Conservation (phyloP, 2,888 invertebrate species). For the Chrysomela aeneicollis region DNA sequence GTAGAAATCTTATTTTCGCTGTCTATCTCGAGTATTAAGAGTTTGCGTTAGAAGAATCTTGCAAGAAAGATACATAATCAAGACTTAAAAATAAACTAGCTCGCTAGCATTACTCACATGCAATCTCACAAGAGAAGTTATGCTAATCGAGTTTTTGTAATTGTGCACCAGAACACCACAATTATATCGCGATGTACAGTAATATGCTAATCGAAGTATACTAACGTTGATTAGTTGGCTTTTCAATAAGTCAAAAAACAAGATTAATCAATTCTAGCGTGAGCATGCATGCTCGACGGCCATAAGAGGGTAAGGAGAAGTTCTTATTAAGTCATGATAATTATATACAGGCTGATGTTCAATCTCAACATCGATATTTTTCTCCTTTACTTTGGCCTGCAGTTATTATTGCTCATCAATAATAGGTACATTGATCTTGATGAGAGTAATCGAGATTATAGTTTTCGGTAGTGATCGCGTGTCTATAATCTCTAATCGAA, state of each 20-base stretch:
- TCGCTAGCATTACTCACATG: too few relatives aligned
- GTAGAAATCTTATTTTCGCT: too few relatives aligned
- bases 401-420: background rate
- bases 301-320: background rate
- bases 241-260: slow-evolving; percentile 5
- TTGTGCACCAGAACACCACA: background rate
- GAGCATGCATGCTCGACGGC: background rate
- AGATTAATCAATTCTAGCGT: slow-evolving; percentile 1
- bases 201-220: background rate
- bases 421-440: background rate
- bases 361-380: background rate
- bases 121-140: background rate
- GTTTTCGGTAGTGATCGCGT: background rate
- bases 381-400: background rate
- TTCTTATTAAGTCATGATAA: slow-evolving; percentile 5
- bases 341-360: background rate
- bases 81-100: too few relatives aligned
- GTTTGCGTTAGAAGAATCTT: too few relatives aligned
- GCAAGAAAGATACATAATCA: too few relatives aligned
- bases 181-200: slow-evolving; percentile 5
- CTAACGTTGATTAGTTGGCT: background rate
- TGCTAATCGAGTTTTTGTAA: background rate
- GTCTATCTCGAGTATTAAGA: too few relatives aligned
- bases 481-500: too few relatives aligned
- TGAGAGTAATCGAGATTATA: background rate